Evolutionary conservation across 2,113 vertebrate genomes (phyloP), one percentile per base, ranked within the genome.

Genomic region (Casuarius casuarius): DNA sequence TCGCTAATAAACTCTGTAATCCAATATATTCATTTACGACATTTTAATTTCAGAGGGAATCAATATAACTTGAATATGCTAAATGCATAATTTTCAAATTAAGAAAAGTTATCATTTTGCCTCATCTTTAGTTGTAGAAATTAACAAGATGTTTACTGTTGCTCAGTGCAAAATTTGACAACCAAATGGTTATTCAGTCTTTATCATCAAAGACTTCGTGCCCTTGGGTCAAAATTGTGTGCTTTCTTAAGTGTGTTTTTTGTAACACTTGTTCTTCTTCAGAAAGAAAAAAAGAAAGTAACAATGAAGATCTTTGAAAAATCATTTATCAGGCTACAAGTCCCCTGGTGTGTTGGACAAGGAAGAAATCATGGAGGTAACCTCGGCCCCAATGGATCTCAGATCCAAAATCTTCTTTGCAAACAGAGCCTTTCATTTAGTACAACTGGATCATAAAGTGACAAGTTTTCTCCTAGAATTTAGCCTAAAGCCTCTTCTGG

Each of bases 361-460:
- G 89, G 90, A 96, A 95, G 88, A 97, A 97, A 96, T 95, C 92
- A 88, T 44, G 85, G 94, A 78, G 78, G 87, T 91, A 97, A 97
- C 93, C 98, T 97, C 95, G 98, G 97, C 94, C 95, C 93, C 67
- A 78, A 84, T 94, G 96, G 87, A 87, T 97, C 87, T 54, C 84
- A 97, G 97, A 97, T 96, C 92, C 71, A 61, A 98, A 98, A 98
- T 97, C 98, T 98, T 96, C 97, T 98, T 94, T 95, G 92, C 87
- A 98, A 98, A 98, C 96, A 98, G 85, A 95, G 97, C 58, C 93
- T 96, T 98, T 98, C 71, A 38, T 94, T 97, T 97, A 82, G 66
- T 94, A 95, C 95, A 95, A 97, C 93, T 93, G 78, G 97, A 98
- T 98, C 97, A 97, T 96, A 98, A 98, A 97, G 96, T 98, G 98